Evolutionary conservation across 1,140 invertebrate species (phyloP), one percentile per base, ranked within the genome.

Genomic region (Drosophila varians): DNA sequence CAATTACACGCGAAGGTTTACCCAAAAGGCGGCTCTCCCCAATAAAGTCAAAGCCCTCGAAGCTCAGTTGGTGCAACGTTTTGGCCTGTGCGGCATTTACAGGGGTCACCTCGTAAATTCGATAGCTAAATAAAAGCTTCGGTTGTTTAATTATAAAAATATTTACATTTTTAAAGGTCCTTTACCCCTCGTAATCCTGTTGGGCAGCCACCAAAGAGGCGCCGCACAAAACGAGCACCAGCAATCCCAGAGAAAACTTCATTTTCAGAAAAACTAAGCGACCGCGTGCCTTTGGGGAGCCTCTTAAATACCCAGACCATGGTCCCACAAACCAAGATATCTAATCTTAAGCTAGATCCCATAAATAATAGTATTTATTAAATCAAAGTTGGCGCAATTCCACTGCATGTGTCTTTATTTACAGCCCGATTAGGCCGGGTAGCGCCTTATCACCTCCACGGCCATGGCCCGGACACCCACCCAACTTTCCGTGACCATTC

Each of bases 401-500:
- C 14, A 16, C 18, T 14, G 14, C 58, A 66, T 72, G 54, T 57
- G 1, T 57, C 16, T 69, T 74, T 84, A 84, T 73, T 84, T 84
- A 76, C 12, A 53, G 26, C 31, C 38, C 38, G 48, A 69, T 57
- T 61, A 26, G 1, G 16, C 12, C 26, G 28, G 53, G 26, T 77
- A 74, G 21, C 53, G 56, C 14, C 47, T 86, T 74, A 87, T 82
- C 73, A 86, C 73, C 61, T 74, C 74, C 49, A 45, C 6, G 49
- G 84, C 80, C 88, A 89, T 90, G n/a, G 89, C 89, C 16, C 69
- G 69, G 40, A 97, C 92, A 1, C 94, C 94, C 54, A 94, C 93
- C 92, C 95, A 96, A 1, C 96, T 96, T 91, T 98, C 97, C 19
- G 92, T 92, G 4, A 93, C 91, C 4, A 93, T 91, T 19, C 91